Percentiles rank a stretch among this genome's conserved stretches.
Conservation (phyloP, 2,797 vertebrate genomes). For the Synanceia verrucosa region DNA sequence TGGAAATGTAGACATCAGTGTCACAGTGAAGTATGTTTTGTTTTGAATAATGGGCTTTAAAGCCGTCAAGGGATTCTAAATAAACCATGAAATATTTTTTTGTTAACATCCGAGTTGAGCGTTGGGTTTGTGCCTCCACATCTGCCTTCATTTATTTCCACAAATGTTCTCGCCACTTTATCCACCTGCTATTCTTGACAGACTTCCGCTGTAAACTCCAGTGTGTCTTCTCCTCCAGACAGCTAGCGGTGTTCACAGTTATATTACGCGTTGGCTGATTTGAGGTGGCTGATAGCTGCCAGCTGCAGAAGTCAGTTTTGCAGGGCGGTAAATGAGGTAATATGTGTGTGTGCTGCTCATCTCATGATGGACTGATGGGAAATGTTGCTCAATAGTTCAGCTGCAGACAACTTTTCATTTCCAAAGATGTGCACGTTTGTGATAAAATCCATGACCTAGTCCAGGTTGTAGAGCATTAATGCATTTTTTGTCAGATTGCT, state of each 20-base stretch:
- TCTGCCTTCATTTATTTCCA: constrained; percentile 12
- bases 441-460: constrained; percentile 33
- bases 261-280: constrained; percentile 46
- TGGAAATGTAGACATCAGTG: constrained; percentile 10
- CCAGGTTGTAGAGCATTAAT: constrained; percentile 8
- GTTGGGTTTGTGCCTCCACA: neutral
- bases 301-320: constrained; percentile 39
- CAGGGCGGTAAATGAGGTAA: constrained; percentile 50
- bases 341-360: constrained; percentile 37
- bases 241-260: constrained; percentile 25
- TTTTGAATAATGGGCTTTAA: neutral
- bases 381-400: constrained; percentile 41
- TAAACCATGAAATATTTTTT: neutral
- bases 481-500: constrained; percentile 22
- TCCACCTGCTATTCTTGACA: constrained; percentile 22
- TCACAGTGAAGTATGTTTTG: constrained; percentile 19
- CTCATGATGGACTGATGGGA: constrained; percentile 41
- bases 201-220: constrained; percentile 11
- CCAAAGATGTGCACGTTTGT: constrained; percentile 15
- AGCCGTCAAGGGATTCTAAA: constrained; percentile 1
- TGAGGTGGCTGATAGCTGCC: constrained; percentile 54
- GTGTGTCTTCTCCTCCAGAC: constrained; percentile 29
- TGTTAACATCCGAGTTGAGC: neutral
- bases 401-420: constrained; percentile 40
- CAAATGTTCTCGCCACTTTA: constrained; percentile 19